Evolutionary conservation across 2,113 vertebrate species (phyloP).

Genomic region (Copsychus sechellarum): DNA sequence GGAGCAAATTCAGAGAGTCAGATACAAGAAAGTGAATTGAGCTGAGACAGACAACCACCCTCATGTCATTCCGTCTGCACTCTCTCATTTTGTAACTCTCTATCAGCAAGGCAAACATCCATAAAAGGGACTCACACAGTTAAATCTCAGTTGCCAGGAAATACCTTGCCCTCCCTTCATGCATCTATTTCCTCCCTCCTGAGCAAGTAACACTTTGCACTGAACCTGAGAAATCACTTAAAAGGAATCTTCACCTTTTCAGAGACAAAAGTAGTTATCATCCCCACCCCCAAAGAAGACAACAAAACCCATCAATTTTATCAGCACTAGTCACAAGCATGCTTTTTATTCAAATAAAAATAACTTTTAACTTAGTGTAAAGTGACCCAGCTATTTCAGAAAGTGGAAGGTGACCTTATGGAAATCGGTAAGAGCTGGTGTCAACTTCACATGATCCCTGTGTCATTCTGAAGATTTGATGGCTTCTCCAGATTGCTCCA

Average conservation of each 20-base stretch:
- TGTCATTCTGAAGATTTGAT: not conserved
- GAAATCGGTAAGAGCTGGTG: not conserved
- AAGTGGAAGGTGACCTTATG: not conserved
- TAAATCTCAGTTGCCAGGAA: not conserved
- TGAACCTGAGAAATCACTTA: not conserved
- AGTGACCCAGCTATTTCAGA: not conserved
- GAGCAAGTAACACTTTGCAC: not conserved
- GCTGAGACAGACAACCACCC: not conserved
- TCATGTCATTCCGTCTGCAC: not conserved
- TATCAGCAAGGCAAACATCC: not conserved
- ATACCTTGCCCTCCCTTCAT: not conserved
- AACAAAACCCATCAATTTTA: not conserved
- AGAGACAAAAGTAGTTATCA: not conserved
- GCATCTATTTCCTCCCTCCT: not conserved
- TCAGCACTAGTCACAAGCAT: not conserved
- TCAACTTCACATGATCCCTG: fast-evolving
- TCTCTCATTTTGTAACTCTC: not conserved
- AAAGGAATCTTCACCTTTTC: not conserved
- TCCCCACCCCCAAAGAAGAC: not conserved
- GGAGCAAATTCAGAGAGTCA: not conserved
- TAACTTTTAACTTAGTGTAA: not conserved
- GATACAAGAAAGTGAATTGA: not conserved
- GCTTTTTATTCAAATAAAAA: not conserved
- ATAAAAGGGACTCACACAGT: not conserved
- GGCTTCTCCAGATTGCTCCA: not conserved